A percentile compares a stretch with the other conserved stretches of the same genome.
phyloP scores from a whole-genome alignment of 2,797 vertebrate genomes.

The Pseudochaenichthys georgianus region DNA sequence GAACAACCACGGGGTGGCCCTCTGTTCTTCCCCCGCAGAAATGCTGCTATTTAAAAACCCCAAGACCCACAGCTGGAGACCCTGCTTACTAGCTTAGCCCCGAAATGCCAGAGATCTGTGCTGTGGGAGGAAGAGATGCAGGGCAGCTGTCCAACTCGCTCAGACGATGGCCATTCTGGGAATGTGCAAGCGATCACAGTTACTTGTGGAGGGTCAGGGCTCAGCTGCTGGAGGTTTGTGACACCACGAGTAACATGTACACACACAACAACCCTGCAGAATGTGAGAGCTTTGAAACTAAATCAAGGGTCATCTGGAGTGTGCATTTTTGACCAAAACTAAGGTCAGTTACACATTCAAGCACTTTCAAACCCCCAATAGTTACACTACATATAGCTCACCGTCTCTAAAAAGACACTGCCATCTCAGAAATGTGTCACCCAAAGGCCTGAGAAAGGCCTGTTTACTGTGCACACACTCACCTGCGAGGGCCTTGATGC shows the following conservation, averaged over 20 bases:
- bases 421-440: constrained; percentile 41
- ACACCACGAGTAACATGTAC: constrained; percentile 28
- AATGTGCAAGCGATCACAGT: constrained; percentile 81
- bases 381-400: constrained; percentile 29
- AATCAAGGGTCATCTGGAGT: constrained; percentile 17
- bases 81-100: constrained; percentile 67
- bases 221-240: constrained; percentile 66
- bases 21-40: constrained; percentile 39
- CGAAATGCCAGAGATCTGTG: constrained; percentile 75
- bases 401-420: constrained; percentile 44
- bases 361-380: constrained; percentile 20
- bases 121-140: constrained; percentile 57
- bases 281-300: constrained; percentile 13
- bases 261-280: constrained; percentile 38
- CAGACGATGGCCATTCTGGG: constrained; percentile 72
- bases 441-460: constrained; percentile 26
- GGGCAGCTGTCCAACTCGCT: constrained; percentile 85
- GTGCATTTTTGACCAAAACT: neutral
- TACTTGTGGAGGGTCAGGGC: constrained; percentile 61
- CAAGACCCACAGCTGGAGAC: constrained; percentile 72
- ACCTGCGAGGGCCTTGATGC: constrained; percentile 99
- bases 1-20: constrained; percentile 35
- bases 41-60: constrained; percentile 77
- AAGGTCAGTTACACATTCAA: constrained; percentile 29
- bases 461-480: constrained; percentile 60